phyloP scores from a whole-genome alignment of 1,140 invertebrate genomes.

The Nebria ingens region DNA sequence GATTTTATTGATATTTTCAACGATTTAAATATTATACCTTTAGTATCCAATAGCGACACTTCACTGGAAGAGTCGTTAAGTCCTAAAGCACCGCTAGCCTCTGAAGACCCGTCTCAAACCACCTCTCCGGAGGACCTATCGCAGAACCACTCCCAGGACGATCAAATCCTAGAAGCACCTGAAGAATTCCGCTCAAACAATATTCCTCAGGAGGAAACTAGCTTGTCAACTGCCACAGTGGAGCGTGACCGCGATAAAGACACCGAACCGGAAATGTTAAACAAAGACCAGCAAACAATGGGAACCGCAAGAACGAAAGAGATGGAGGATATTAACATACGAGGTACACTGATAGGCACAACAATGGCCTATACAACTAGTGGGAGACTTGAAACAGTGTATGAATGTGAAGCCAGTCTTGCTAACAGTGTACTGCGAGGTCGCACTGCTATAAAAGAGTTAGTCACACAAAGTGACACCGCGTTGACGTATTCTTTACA shows the following conservation, averaged over 20 bases:
- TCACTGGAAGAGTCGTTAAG: not conserved
- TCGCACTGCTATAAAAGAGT: not conserved
- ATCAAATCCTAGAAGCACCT: conserved; percentile 14
- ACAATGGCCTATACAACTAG: not conserved
- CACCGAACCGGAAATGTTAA: not conserved
- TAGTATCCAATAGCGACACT: not conserved
- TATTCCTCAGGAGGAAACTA: not conserved
- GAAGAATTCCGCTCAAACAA: conserved; percentile 14
- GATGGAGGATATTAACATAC: too few relatives aligned
- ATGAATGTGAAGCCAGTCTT: too few relatives aligned
- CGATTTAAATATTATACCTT: not conserved
- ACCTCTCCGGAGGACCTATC: too few relatives aligned
- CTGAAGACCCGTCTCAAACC: too few relatives aligned
- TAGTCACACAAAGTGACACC: too few relatives aligned
- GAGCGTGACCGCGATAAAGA: not conserved
- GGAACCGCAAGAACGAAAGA: not conserved
- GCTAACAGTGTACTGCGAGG: not conserved
- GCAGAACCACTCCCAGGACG: not conserved
- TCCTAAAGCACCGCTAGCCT: not conserved
- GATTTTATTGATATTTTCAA: not conserved
- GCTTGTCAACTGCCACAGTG: not conserved
- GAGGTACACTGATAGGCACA: too few relatives aligned
- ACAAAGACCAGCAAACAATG: not conserved
- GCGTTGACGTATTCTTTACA: too few relatives aligned
- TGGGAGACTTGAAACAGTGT: not conserved